These are phyloP conservation scores for Argya squamiceps DNA, from an alignment of 2,797 vertebrate species.

Conservation along the genomic window DNA sequence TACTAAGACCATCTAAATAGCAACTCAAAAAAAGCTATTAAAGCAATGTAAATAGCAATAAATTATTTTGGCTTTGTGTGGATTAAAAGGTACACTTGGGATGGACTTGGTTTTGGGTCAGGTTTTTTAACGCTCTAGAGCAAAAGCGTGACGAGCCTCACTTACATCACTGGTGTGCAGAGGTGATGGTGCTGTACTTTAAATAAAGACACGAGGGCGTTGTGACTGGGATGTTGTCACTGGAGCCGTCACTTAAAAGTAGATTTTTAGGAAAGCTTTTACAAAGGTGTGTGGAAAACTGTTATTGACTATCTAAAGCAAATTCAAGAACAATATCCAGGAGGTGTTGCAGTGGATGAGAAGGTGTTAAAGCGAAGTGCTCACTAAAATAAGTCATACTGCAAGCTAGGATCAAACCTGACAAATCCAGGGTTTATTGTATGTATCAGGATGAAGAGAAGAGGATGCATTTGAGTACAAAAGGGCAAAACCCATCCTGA, in stretches of 20 bases:
- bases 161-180: background rate
- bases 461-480: background rate
- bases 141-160: background rate
- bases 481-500: background rate
- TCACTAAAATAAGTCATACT: background rate
- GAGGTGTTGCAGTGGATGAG: background rate
- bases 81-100: background rate
- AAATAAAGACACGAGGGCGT: background rate
- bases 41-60: background rate
- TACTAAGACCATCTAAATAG: background rate
- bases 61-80: background rate
- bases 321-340: background rate
- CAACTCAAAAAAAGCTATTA: background rate
- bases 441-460: background rate
- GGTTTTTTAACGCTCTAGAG: background rate
- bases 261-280: slow-evolving; percentile 8
- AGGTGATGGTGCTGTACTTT: background rate
- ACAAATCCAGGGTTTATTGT: background rate
- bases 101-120: background rate
- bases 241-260: background rate
- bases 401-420: background rate
- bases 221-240: background rate
- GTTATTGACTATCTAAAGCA: background rate
- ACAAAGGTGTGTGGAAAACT: background rate
- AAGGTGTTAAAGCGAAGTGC: background rate